Percentiles rank a stretch among this genome's conserved stretches.
phyloP scores from a whole-genome alignment of 2,113 vertebrate genomes.

The Blennius ocellaris region DNA sequence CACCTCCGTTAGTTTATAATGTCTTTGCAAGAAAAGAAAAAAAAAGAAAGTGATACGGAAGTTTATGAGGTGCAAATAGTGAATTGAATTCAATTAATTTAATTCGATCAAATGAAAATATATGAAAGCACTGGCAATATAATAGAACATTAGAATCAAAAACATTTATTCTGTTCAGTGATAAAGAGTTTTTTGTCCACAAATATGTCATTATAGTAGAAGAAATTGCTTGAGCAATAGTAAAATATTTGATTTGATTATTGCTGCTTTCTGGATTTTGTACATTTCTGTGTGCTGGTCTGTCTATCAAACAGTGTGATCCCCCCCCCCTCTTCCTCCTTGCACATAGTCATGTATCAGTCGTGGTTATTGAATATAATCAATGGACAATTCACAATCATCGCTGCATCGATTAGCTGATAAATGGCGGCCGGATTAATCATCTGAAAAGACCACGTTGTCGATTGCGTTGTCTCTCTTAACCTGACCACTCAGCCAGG shows the following conservation, averaged over 20 bases:
- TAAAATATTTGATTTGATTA: background rate
- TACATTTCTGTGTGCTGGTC: background rate
- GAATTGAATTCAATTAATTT: background rate
- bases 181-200: slow-evolving; percentile 6
- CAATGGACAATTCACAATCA: slow-evolving; percentile 66
- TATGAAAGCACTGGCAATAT: background rate
- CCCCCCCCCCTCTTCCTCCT: background rate
- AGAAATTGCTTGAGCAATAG: background rate
- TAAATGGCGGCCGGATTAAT: slow-evolving; percentile 64
- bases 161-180: too few species aligned
- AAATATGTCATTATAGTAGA: background rate
- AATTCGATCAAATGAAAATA: background rate
- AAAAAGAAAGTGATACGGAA: background rate
- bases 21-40: too few species aligned
- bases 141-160: too few species aligned
- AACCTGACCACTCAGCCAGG: slow-evolving; percentile 22
- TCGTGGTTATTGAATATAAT: slow-evolving; percentile 60
- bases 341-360: slow-evolving; percentile 26
- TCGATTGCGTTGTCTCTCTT: slow-evolving; percentile 27
- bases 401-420: slow-evolving; percentile 74
- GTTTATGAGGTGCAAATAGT: background rate
- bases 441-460: slow-evolving; percentile 45
- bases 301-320: background rate
- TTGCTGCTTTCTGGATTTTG: fast-evolving
- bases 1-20: too few species aligned